phyloP scores from a whole-genome alignment of 2,113 vertebrate species.

The Ictalurus punctatus region DNA sequence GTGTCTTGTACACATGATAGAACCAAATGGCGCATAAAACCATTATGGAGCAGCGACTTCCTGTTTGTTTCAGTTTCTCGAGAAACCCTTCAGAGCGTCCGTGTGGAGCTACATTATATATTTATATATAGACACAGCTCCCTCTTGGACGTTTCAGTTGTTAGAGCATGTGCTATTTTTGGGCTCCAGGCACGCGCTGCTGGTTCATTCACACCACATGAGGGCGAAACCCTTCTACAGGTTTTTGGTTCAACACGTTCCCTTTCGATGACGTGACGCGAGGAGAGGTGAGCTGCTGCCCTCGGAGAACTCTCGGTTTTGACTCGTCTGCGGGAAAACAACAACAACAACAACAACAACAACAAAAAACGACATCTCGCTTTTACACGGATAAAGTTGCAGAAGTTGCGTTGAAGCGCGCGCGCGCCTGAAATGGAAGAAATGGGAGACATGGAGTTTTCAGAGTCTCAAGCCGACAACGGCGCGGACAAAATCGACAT shows the following conservation, averaged over 20 bases:
- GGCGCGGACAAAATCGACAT: slow-evolving; percentile 63
- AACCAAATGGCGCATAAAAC: background rate
- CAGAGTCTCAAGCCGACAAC: slow-evolving; percentile 42
- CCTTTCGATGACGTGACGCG: background rate
- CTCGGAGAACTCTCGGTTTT: background rate
- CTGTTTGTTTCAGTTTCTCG: background rate
- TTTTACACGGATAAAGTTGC: background rate
- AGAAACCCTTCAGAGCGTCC: background rate
- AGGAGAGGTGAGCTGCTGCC: background rate
- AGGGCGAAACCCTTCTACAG: slow-evolving; percentile 34
- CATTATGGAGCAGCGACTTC: background rate
- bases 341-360: background rate
- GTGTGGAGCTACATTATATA: background rate
- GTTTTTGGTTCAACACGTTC: slow-evolving; percentile 10
- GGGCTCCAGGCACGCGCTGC: slow-evolving; percentile 40
- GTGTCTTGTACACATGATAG: too few species aligned
- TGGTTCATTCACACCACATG: slow-evolving; percentile 28
- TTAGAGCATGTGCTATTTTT: slow-evolving; percentile 53
- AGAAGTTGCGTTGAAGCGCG: background rate
- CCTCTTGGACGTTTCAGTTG: background rate
- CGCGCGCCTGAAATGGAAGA: background rate
- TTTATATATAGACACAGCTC: too few species aligned
- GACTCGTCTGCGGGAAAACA: background rate
- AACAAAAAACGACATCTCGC: background rate
- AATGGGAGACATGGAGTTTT: slow-evolving; percentile 54